Evolutionary conservation across 2,888 invertebrate species (phyloP), one percentile per base, ranked within the genome.

Genomic region (Lasius fuliginosus): DNA sequence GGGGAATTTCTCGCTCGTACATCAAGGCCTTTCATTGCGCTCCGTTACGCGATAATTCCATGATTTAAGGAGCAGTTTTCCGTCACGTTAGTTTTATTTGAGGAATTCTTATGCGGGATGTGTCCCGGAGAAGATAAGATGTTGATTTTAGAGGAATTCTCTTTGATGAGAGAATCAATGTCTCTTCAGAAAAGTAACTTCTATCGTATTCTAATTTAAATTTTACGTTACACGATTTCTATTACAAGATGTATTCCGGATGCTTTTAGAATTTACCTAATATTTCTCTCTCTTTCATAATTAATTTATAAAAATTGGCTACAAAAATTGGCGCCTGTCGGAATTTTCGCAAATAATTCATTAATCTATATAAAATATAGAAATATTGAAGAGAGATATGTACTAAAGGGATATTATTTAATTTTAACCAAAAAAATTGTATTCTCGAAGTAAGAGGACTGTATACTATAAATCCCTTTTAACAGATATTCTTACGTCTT

Each of bases 21-120:
- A 69, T 69, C 69, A 69, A 69, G n/a, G 33, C 69, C 53, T n/a
- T 53, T 69, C 53, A 33, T 69, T 69, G 33, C 53, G 69, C 68
- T 49, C 49, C 49, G 49, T 68, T 79, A 23, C 67, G 33, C 68
- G 79, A 23, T 23, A 46, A 68, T 68, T 30, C 12, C 33, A 60
- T 62, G 60, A 71, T 71, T 79, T 62, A 79, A 69, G n/a, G 9
- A 46, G 33, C 49, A 46, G 36, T 60, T 77, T 65, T 77, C 77
- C 58, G 49, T 42, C 58, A 77, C 67, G 40, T 30, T 56, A n/a
- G 56, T 58, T 58, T 68, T 18, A 42, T 42, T 77, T 15, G 30
- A 11, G 18, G 6, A 1, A 0, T 56, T 67, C 30, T 67, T 27
- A 18, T 6, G 15, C 53, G 40, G 12, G 42, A 0, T 75, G 11